phyloP scores from a whole-genome alignment of 2,888 invertebrate species.

The Trypoxylon attenuatum region DNA sequence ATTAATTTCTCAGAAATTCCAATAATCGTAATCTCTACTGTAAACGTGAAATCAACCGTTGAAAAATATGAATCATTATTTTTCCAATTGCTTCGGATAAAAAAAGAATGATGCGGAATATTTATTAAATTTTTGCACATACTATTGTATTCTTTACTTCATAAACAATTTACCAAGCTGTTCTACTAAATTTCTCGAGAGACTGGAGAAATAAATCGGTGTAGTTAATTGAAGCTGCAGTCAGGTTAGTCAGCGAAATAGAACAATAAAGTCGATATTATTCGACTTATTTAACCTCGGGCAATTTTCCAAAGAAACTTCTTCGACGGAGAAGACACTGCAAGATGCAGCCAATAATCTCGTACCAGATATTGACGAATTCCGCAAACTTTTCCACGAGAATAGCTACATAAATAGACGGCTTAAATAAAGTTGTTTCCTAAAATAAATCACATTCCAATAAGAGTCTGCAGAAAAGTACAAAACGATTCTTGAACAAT shows the following conservation, averaged over 20 bases:
- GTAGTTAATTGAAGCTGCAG: conserved; percentile 38
- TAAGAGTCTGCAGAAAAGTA: too few species aligned
- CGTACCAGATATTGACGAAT: conserved; percentile 25
- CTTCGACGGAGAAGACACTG: conserved; percentile 5
- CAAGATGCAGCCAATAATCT: not conserved
- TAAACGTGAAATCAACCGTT: too few species aligned
- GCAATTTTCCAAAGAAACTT: conserved; percentile 38
- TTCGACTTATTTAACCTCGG: conserved; percentile 37
- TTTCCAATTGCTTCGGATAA: too few species aligned
- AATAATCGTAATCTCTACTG: too few species aligned
- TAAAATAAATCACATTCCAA: not conserved
- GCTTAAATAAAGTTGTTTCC: not conserved
- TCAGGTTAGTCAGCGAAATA: conserved; percentile 18
- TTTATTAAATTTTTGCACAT: not conserved
- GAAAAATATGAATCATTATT: too few species aligned
- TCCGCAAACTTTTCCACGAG: conserved; percentile 4
- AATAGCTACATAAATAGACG: not conserved
- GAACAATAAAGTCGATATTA: conserved; percentile 37
- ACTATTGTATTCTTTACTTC: conserved; percentile 5
- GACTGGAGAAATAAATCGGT: too few species aligned
- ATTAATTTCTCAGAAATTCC: too few species aligned
- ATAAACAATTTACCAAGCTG: not conserved
- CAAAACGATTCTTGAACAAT: too few species aligned
- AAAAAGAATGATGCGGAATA: too few species aligned
- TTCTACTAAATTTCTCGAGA: conserved; percentile 21